phyloP scores from a whole-genome alignment of 2,113 vertebrate species.

The Anthoscopus minutus region DNA sequence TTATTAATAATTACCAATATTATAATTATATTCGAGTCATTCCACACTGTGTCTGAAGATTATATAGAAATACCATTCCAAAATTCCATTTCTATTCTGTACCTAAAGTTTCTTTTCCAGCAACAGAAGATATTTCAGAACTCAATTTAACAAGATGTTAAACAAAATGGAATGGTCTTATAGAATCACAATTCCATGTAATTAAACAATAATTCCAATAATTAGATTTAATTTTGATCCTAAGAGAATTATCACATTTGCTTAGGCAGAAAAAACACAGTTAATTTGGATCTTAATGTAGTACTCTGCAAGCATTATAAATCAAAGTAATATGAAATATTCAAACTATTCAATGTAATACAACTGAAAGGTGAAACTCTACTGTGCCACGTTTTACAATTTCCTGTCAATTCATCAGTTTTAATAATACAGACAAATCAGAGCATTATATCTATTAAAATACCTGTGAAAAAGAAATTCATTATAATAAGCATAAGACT shows the following conservation, averaged over 20 bases:
- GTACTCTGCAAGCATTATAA: background rate
- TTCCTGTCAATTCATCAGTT: background rate
- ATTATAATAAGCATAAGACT: background rate
- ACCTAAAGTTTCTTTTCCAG: background rate
- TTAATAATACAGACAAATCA: slow-evolving; percentile 1
- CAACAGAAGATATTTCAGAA: background rate
- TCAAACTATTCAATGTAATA: background rate
- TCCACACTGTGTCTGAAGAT: background rate
- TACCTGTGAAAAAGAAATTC: background rate
- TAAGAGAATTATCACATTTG: background rate
- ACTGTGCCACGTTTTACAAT: background rate
- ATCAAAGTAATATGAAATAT: background rate
- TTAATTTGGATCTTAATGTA: background rate
- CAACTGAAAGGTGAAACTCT: background rate
- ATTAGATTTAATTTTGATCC: background rate
- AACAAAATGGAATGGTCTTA: background rate
- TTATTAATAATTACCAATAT: background rate
- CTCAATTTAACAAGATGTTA: background rate
- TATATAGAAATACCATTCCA: background rate
- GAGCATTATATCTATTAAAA: background rate
- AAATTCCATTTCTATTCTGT: background rate
- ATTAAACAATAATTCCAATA: background rate
- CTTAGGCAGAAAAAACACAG: background rate
- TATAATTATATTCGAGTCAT: background rate
- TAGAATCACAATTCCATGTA: background rate